Evolutionary conservation across 2,888 invertebrate species (phyloP), one percentile per base, ranked within the genome.

Genomic region (Ophioninae sp.): DNA sequence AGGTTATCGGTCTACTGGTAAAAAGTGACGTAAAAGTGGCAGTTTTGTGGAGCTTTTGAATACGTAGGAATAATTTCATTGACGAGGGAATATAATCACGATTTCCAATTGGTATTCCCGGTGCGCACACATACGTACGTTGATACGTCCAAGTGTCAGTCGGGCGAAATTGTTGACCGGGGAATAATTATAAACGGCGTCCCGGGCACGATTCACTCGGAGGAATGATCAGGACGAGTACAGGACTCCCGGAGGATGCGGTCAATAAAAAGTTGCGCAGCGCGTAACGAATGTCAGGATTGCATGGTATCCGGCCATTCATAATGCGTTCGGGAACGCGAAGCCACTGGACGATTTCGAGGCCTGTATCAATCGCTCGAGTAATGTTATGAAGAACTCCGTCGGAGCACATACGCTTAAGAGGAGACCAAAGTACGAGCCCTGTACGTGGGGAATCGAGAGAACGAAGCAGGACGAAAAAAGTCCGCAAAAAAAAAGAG

Each of bases 201-300:
- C 64, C 71, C 56, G 58, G 64, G 72, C 3, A 73, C 68, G 73
- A 68, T 30, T 56, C 22, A 63, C 73, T 68, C 76, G 63, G 69
- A 76, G n/a, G 76, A 81, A 82, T 81, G 79, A 82, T 82, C 81
- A 72, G 20, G 67, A 65, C 64, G 63, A 74, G 67, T 78, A 75
- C 78, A 39, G 59, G 81, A 56, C 76, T 75, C 65, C 63, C 20
- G 78, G 56, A 72, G 59, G 63, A 81, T 74, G 80, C 67, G 22
- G 78, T 63, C 69, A 69, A 76, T 51, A 82, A 79, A 83, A 85
- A 72, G 23, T 75, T 56, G 64, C 56, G 76, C 76, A 17, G 69
- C 68, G 73, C 72, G 75, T 86, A 86, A 86, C 85, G 84, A 85
- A 86, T 85, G 86, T 72, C 79, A 82, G 72, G 82, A 86, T 86